Conservation (phyloP, 1,140 invertebrate genomes). For the Pararge aegeria region DNA sequence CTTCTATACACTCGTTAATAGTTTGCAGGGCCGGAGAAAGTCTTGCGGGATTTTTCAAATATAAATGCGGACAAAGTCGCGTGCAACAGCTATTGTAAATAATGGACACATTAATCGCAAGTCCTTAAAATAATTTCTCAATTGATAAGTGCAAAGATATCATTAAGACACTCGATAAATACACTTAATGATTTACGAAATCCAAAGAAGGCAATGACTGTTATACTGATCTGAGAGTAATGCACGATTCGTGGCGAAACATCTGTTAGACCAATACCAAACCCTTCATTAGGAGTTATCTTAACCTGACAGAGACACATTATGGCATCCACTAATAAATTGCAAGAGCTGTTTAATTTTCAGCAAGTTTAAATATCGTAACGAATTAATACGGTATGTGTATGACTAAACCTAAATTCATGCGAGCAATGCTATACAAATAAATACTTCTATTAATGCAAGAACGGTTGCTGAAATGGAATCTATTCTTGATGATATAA, state of each 20-base stretch:
- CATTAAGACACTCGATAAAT: constrained; percentile 2
- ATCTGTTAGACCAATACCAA: constrained; percentile 23
- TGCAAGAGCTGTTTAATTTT: constrained; percentile 13
- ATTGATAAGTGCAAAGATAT: background rate
- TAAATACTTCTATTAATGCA: constrained; percentile 5
- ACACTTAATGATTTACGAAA: constrained; percentile 9
- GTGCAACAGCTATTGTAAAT: too few relatives aligned
- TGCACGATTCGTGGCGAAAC: constrained; percentile 34
- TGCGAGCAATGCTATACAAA: constrained; percentile 2
- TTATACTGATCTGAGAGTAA: constrained; percentile 24
- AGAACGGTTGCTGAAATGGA: background rate
- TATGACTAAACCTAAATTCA: constrained; percentile 1
- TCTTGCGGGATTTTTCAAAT: too few relatives aligned
- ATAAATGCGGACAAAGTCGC: too few relatives aligned
- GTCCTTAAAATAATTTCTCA: too few relatives aligned
- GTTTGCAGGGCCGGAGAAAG: too few relatives aligned
- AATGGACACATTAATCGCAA: too few relatives aligned
- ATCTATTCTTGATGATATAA: background rate
- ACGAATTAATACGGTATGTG: constrained; percentile 5
- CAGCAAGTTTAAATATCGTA: constrained; percentile 13
- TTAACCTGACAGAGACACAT: constrained; percentile 30
- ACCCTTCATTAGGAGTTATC: constrained; percentile 33
- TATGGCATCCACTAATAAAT: constrained; percentile 29
- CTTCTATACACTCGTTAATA: too few relatives aligned
- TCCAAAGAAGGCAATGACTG: constrained; percentile 22